Evolutionary conservation across 2,888 invertebrate species (phyloP).

Genomic region (Tethea ocularis): DNA sequence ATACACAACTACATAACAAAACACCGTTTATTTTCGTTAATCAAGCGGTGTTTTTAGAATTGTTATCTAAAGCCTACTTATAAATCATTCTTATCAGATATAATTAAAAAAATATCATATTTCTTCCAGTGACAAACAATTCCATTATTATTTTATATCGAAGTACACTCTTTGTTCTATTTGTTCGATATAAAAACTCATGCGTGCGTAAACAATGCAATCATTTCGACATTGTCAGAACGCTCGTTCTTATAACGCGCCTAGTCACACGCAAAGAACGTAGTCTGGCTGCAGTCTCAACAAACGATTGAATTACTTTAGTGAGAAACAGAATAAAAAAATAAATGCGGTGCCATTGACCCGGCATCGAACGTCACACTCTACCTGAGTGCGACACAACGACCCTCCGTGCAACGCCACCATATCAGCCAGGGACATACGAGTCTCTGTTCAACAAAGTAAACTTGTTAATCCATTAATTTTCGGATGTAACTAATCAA

Average conservation of each 20-base stretch:
- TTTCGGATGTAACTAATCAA: constrained; percentile 13
- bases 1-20: too few species aligned
- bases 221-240: constrained; percentile 8
- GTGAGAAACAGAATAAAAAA: constrained; percentile 45
- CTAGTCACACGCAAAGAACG: constrained; percentile 17
- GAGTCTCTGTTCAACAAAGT: constrained; percentile 15
- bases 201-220: constrained; percentile 2
- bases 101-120: background rate
- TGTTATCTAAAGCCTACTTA: background rate
- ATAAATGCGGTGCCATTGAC: constrained; percentile 53
- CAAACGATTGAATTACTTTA: constrained; percentile 41
- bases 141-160: background rate
- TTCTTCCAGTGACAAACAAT: background rate
- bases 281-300: constrained; percentile 20
- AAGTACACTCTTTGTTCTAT: constrained; percentile 1
- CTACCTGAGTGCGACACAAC: constrained; percentile 34
- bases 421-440: constrained; percentile 16
- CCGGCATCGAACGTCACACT: constrained; percentile 31
- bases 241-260: constrained; percentile 10
- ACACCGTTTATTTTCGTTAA: background rate
- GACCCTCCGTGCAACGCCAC: constrained; percentile 30
- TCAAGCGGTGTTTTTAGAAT: background rate
- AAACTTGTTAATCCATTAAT: constrained; percentile 11
- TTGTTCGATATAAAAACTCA: background rate
- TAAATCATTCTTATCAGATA: background rate